Evolutionary conservation across 2,888 invertebrate genomes (phyloP), one percentile per base, ranked within the genome.

Genomic region (Ophion slaviceki): DNA sequence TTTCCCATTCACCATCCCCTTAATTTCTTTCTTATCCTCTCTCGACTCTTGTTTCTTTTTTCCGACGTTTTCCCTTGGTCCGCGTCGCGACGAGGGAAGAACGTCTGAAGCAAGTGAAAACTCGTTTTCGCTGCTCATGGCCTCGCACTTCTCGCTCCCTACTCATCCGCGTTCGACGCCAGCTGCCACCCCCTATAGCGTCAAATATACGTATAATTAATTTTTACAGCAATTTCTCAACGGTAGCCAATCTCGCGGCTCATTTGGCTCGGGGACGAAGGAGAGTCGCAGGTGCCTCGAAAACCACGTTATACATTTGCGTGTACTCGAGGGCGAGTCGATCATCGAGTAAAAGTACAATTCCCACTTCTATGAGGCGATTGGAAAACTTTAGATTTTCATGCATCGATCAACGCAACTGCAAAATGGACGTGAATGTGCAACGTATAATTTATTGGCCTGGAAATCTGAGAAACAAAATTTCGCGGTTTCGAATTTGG

Each of bases 171-270:
- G 14, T 32, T 61, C 20, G 10, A 24, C 64, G 17, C 32, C 80
- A 80, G 74, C 74, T 68, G 59, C 67, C 59, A 32, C 47, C 80
- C 67, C 67, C 67, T 74, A 17, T 67, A 67, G 67, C 75, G 74
- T 80, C 80, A 57, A 62, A 76, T 76, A 85, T 85, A 76, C 53
- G 85, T 79, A 85, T 85, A 85, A 85, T 85, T 82, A 85, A 85
- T 85, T 85, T 85, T 82, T 82, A 85, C 66, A 82, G 79, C 79
- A 76, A 85, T 82, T 82, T 81, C 82, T 82, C 85, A 72, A 82
- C 85, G 76, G 79, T 80, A 82, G 82, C 82, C 85, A 82, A 85
- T 82, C 82, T 76, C 70, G 71, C 67, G 78, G 68, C 76, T 80
- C 80, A 80, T 86, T 82, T 72, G 68, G 32, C 67, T 45, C 32